phyloP scores from a whole-genome alignment of 2,113 vertebrate genomes.

The Chaetura pelagica region DNA sequence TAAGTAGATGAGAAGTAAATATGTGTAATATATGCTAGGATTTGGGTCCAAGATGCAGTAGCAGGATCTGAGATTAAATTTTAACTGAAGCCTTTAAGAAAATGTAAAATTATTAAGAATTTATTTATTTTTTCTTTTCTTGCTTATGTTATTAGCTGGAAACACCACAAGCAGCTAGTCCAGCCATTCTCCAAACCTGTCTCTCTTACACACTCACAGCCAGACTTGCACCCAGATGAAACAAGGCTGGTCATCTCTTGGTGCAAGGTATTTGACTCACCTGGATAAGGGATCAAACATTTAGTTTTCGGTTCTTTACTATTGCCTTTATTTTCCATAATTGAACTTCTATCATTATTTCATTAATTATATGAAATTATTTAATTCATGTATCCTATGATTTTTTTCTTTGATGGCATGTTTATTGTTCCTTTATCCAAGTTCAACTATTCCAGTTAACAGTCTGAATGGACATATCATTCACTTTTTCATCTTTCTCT shows the following conservation, averaged over 20 bases:
- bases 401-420: not conserved
- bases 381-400: not conserved
- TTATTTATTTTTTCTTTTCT: not conserved
- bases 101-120: not conserved
- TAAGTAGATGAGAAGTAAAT: not conserved
- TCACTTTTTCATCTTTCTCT: not conserved
- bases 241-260: constrained; percentile 86
- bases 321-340: not conserved
- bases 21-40: not conserved
- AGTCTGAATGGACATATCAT: not conserved
- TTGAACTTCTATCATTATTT: not conserved
- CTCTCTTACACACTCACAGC: constrained; percentile 84
- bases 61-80: not conserved
- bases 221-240: constrained; percentile 87
- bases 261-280: constrained; percentile 79
- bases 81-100: not conserved
- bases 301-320: not conserved
- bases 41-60: not conserved
- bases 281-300: not conserved
- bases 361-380: not conserved
- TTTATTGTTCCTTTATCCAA: not conserved
- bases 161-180: constrained; percentile 75
- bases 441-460: not conserved
- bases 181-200: constrained; percentile 83
- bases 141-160: constrained; percentile 73